Evolutionary conservation across 2,888 invertebrate species (phyloP).

Genomic region (Zygaena filipendulae): DNA sequence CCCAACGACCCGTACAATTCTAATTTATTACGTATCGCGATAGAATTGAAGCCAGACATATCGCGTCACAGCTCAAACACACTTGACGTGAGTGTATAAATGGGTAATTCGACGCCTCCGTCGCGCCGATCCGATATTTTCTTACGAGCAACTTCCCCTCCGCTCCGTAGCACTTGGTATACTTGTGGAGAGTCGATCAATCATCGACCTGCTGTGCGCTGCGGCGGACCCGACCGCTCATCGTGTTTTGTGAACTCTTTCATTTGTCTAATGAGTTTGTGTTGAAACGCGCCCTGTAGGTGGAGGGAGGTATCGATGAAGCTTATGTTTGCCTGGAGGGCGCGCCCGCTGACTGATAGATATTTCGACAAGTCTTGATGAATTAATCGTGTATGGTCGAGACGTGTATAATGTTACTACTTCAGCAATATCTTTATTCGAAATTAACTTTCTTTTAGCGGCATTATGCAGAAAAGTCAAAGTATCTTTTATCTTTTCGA

Average conservation of each 20-base stretch:
- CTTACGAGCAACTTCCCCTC: constrained; percentile 15
- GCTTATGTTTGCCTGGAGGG: constrained; percentile 27
- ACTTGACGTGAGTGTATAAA: constrained; percentile 49
- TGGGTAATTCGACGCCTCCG: constrained; percentile 47
- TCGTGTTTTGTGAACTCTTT: constrained; percentile 55
- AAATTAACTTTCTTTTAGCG: too few relatives aligned
- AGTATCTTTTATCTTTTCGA: too few relatives aligned
- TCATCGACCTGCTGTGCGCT: constrained; percentile 27
- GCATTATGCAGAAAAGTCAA: too few relatives aligned
- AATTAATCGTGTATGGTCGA: constrained; percentile 37
- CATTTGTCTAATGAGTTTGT: constrained; percentile 60
- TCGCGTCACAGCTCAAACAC: constrained; percentile 43
- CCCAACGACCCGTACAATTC: constrained; percentile 9
- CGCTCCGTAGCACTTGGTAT: constrained; percentile 1
- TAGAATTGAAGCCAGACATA: constrained; percentile 22
- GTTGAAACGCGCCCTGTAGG: constrained; percentile 15
- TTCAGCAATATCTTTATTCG: too few relatives aligned
- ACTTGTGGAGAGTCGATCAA: constrained; percentile 29
- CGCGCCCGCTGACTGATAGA: constrained; percentile 20
- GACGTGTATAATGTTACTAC: constrained; percentile 23
- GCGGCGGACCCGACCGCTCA: constrained; percentile 22
- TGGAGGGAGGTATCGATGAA: constrained; percentile 19
- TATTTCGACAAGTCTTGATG: constrained; percentile 41
- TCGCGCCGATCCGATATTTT: constrained; percentile 28
- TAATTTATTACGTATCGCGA: constrained; percentile 35